These are phyloP conservation scores for Zaprionus lachaisei DNA, from an alignment of 1,140 invertebrate genomes.

Conservation along the genomic window DNA sequence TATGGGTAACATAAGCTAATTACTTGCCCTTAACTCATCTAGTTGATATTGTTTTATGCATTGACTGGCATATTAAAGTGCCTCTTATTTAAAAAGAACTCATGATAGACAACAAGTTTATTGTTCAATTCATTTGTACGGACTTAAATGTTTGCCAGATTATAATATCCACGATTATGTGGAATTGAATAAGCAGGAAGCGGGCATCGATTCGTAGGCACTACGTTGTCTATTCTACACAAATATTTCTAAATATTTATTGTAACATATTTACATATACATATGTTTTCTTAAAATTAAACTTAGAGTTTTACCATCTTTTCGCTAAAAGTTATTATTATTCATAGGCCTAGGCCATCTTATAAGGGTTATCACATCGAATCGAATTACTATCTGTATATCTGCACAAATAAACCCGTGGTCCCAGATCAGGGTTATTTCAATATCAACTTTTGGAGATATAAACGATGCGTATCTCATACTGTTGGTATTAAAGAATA, in stretches of 20 bases:
- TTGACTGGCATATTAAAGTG: background rate
- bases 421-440: background rate
- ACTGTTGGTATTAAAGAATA: too few species aligned
- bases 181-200: conserved; percentile 39
- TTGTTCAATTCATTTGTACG: background rate
- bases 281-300: background rate
- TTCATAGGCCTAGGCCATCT: conserved; percentile 12
- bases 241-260: background rate
- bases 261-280: conserved; percentile 1
- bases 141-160: background rate
- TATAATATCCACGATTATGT: background rate
- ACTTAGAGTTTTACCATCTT: background rate
- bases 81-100: background rate
- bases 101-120: conserved; percentile 18
- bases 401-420: background rate
- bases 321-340: conserved; percentile 14
- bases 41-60: background rate
- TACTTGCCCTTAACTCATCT: background rate
- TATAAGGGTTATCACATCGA: conserved; percentile 46
- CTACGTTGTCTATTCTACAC: conserved; percentile 13
- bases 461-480: background rate
- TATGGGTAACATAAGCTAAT: background rate
- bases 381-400: conserved; percentile 13
- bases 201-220: conserved; percentile 45
- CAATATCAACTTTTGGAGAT: conserved; percentile 6